Base-by-base conservation (phyloP, 2,888 invertebrate species). In the Netelia inedita region DNA sequence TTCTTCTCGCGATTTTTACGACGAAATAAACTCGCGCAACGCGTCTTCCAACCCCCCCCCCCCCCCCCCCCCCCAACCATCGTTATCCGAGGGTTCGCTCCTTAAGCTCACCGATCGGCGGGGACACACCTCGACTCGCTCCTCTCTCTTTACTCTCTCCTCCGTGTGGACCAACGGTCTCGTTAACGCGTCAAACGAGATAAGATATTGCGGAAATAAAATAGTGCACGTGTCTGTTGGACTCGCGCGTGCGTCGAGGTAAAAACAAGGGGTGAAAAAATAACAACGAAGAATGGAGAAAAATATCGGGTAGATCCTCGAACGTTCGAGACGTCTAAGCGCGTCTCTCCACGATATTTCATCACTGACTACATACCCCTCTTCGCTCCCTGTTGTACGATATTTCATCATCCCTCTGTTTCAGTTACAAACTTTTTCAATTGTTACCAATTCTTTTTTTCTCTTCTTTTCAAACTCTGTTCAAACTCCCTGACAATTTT, bases 131-230 rank as follows among this genome's bases (percentile, higher is more conserved):
- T 19, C 43, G 65, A 43, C 65, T 65, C 19, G 1, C 16, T 57
- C 57, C 19, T 65, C 16, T 65, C 43, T 43, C n/a, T 28, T 10
- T 61, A 28, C 21, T 61, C 61, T 59, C n/a, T 28, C 28, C 28
- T 19, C 16, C 57, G 11, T 61, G n/a, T 57, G 78, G 68, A 69
- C 74, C 57, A 35, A 61, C 74, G 28, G 65, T 19, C 65, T 81
- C 81, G 81, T 85, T 85, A 86, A 85, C 86, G 75, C 82, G 83
- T 85, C 88, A 73, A 82, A 85, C 76, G n/a, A 74, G 79, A 86
- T 86, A 86, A 87, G 85, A 86, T 87, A 87, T 83, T 79, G 82
- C 79, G 81, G 86, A 83, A 86, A 86, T 86, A 85, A 86, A 85
- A 84, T 80, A 66, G 82, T 73, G 46, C 28, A 28, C 28, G 28